Evolutionary conservation across 2,113 vertebrate genomes (phyloP).

Genomic region (Chaetops frenatus): DNA sequence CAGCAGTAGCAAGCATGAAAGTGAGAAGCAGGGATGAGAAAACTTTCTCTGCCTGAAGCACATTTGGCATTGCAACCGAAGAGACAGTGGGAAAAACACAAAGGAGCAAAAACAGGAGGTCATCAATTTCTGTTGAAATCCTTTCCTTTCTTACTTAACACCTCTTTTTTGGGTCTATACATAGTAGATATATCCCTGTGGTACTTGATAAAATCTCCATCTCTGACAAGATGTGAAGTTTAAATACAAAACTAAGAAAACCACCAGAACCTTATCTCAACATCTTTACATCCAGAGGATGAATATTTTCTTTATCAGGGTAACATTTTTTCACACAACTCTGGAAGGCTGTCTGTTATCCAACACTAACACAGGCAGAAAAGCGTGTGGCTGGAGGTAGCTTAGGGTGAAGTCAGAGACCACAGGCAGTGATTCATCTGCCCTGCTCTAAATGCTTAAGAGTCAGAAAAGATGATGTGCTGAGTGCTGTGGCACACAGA

Average conservation of each 20-base stretch:
- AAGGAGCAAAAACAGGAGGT: not conserved
- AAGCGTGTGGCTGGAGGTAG: not conserved
- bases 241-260: not conserved
- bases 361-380: not conserved
- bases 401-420: not conserved
- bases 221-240: not conserved
- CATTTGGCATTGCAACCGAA: not conserved
- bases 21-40: not conserved
- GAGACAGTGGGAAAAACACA: not conserved
- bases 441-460: not conserved
- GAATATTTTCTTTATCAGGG: not conserved
- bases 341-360: not conserved
- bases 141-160: not conserved
- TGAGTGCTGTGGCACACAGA: not conserved
- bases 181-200: not conserved
- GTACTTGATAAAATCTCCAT: not conserved
- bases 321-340: not conserved
- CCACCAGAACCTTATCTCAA: not conserved
- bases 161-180: not conserved
- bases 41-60: not conserved
- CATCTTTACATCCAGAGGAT: not conserved
- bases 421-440: not conserved
- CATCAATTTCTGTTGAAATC: not conserved
- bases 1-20: not conserved
- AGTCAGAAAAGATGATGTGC: not conserved